These are phyloP conservation scores for Rallus crepitans DNA, from an alignment of 2,797 vertebrate genomes.

Conservation along the genomic window DNA sequence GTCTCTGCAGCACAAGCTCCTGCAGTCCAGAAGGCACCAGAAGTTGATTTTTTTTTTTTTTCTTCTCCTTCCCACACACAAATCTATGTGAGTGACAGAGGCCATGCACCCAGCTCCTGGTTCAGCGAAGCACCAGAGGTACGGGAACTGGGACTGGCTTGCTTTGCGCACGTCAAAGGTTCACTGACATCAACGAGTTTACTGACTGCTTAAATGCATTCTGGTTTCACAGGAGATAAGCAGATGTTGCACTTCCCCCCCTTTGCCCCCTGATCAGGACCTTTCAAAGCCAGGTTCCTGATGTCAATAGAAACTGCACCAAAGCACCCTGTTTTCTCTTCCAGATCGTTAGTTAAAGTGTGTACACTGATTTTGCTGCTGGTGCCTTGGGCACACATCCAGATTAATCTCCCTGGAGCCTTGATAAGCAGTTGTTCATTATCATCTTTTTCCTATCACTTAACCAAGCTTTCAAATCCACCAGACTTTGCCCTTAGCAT, in stretches of 20 bases:
- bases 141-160: fast-evolving
- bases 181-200: background rate
- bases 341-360: slow-evolving; percentile 30
- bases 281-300: background rate
- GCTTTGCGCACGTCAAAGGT: background rate
- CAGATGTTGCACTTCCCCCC: background rate
- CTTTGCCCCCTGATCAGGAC: background rate
- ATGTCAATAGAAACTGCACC: slow-evolving; percentile 4
- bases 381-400: background rate
- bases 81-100: background rate
- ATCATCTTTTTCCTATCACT: background rate
- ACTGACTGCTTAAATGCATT: background rate
- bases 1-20: background rate
- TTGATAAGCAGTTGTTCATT: background rate
- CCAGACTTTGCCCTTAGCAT: slow-evolving; percentile 43
- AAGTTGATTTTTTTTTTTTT: background rate
- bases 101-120: background rate
- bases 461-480: slow-evolving; percentile 4
- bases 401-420: background rate
- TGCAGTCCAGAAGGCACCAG: background rate
- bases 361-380: background rate
- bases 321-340: slow-evolving; percentile 41
- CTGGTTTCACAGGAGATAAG: slow-evolving; percentile 41
- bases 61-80: background rate
- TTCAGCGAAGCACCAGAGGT: background rate